Evolutionary conservation across 2,797 vertebrate genomes (phyloP).

Genomic region (Craterocephalus amniculus): DNA sequence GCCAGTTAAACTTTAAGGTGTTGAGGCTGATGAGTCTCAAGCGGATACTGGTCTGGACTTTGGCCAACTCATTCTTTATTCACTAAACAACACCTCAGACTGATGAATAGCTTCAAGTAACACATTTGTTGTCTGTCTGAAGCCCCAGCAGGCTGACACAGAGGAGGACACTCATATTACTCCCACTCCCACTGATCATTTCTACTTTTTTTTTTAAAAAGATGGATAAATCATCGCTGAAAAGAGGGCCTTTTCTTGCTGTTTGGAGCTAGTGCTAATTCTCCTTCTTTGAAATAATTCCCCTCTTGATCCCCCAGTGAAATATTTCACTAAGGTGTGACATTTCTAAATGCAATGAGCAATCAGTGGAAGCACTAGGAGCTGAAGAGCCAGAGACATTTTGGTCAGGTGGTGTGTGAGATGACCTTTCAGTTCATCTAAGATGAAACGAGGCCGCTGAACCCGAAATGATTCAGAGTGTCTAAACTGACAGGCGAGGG

Average conservation of each 20-base stretch:
- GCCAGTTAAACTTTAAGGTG: slow-evolving; percentile 68
- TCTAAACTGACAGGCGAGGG: slow-evolving; percentile 76
- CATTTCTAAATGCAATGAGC: slow-evolving; percentile 77
- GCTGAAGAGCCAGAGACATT: slow-evolving; percentile 66
- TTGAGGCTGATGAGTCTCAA: slow-evolving; percentile 66
- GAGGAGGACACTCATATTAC: slow-evolving; percentile 12
- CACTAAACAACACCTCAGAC: slow-evolving; percentile 45
- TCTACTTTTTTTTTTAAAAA: slow-evolving; percentile 22
- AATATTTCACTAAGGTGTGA: slow-evolving; percentile 68
- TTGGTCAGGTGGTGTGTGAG: slow-evolving; percentile 64
- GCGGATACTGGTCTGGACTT: slow-evolving; percentile 50
- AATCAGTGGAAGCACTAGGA: slow-evolving; percentile 58
- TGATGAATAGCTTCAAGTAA: slow-evolving; percentile 40
- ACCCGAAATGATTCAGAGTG: slow-evolving; percentile 77
- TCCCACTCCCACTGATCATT: slow-evolving; percentile 34
- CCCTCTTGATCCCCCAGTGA: slow-evolving; percentile 62
- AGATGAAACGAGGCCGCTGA: slow-evolving; percentile 70
- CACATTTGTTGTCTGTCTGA: slow-evolving; percentile 48
- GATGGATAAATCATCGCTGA: slow-evolving; percentile 23
- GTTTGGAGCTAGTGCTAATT: slow-evolving; percentile 57
- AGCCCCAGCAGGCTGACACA: slow-evolving; percentile 24
- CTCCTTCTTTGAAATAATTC: slow-evolving; percentile 57
- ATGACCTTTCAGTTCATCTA: slow-evolving; percentile 80
- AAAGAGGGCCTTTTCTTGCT: slow-evolving; percentile 23
- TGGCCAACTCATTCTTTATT: slow-evolving; percentile 61